Base-by-base conservation (phyloP, 2,797 vertebrate species). In the Notamacropus eugenii region DNA sequence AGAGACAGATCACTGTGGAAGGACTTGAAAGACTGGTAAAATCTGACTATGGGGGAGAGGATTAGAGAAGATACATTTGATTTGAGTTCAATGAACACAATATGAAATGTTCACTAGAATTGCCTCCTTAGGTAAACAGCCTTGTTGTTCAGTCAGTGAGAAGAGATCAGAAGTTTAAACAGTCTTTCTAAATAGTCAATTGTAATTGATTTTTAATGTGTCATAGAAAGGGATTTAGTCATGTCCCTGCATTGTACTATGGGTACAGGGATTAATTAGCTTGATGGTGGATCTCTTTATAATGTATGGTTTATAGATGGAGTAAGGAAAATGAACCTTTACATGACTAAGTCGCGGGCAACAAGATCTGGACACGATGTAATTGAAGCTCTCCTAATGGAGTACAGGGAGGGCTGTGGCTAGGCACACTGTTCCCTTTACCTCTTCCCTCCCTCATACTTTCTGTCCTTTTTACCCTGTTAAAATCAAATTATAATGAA, bases 131-230 rank as follows among this genome's bases (percentile, higher is more conserved):
- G n/a, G 50, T 55, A 91, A 46, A 87, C 24, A 28, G 22, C 29
- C 90, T 55, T 55, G 8, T 19, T 29, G 28, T 31, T 55, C 50
- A 14, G 87, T 46, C 22, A 91, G 52, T 22, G 90, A 54, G 28
- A 55, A 55, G 90, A 54, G 90, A 34, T 6, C 29, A 55, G 40
- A 46, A 87, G 40, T 50, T 46, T 46, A 87, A 87, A 27, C 67
- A 46, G 19, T 82, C 40, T 87, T 24, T 40, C 67, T 91, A 54
- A n/a, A n/a, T 54, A 91, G 24, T 54, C 19, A 27, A n/a, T 55
- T 91, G 90, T 91, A 55, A 91, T 91, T 91, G 90, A 55, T 91
- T 91, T 54, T 91, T 54, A 91, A 91, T 91, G 90, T 54, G 29
- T 91, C 90, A 91, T 52, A 54, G 52, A 91, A 91, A 54, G 50